A percentile compares a stretch with the other conserved stretches of the same genome.
Conservation (phyloP, 2,113 vertebrate species). For the Phalacrocorax aristotelis region DNA sequence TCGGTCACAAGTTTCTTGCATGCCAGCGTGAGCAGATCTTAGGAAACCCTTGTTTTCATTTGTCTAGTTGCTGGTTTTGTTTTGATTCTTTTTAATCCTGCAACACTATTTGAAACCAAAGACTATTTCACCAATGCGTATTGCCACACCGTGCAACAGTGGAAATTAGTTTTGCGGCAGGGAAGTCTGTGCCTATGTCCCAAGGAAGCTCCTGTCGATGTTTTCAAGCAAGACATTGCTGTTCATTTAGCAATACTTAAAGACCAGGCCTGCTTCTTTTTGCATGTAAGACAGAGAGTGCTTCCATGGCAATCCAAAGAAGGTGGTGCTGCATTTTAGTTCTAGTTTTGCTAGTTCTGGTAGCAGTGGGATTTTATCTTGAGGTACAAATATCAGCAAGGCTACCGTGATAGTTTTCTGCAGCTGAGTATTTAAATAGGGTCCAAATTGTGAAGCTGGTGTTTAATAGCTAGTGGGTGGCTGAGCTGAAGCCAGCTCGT, state of each 20-base stretch:
- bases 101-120: conserved; percentile 2
- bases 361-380: background rate
- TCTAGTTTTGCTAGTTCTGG: background rate
- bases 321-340: background rate
- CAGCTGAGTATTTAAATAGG: conserved; percentile 2
- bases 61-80: background rate
- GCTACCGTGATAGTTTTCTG: background rate
- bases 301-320: background rate
- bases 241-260: background rate
- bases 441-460: background rate
- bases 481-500: conserved; percentile 5
- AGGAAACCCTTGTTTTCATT: conserved; percentile 45
- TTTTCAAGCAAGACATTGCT: background rate
- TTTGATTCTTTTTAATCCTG: conserved; percentile 25
- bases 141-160: background rate
- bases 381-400: background rate
- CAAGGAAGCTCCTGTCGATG: background rate
- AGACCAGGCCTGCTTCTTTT: background rate
- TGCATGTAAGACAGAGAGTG: background rate
- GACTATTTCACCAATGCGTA: background rate
- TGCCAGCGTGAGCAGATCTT: background rate
- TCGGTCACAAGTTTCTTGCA: background rate
- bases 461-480: conserved; percentile 38
- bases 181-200: background rate
- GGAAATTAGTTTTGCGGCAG: background rate